phyloP scores from a whole-genome alignment of 2,797 vertebrate species.

The Loris lydekkerianus region DNA sequence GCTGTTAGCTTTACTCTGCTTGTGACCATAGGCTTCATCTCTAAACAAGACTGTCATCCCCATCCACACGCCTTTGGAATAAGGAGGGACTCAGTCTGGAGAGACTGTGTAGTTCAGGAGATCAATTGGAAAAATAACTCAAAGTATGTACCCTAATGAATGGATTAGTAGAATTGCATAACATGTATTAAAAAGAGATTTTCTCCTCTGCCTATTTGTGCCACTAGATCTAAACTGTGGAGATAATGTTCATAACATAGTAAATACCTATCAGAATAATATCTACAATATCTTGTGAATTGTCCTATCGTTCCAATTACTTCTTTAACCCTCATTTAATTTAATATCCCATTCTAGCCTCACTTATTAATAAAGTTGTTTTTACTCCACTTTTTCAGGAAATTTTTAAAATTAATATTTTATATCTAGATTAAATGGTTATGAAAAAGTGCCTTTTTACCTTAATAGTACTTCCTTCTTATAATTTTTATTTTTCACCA shows the following conservation, averaged over 20 bases:
- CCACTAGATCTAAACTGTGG: constrained; percentile 54
- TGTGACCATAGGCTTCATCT: constrained; percentile 17
- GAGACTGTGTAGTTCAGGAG: constrained; percentile 9
- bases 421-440: constrained; percentile 75
- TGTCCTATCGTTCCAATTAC: constrained; percentile 33
- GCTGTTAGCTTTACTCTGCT: constrained; percentile 47
- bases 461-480: constrained; percentile 68
- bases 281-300: constrained; percentile 52
- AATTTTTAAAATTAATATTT: constrained; percentile 75
- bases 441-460: constrained; percentile 82
- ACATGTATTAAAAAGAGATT: constrained; percentile 36
- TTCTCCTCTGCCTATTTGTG: constrained; percentile 54
- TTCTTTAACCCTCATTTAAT: constrained; percentile 48
- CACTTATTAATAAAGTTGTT: constrained; percentile 72
- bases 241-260: constrained; percentile 52
- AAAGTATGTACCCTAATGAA: neutral
- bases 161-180: neutral
- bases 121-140: constrained; percentile 38
- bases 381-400: constrained; percentile 72
- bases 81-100: constrained; percentile 20
- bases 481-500: constrained; percentile 66
- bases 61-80: neutral
- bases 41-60: neutral
- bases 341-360: constrained; percentile 66
- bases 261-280: constrained; percentile 46